These are phyloP conservation scores for Eupithecia vulgata DNA, from an alignment of 2,888 invertebrate genomes.

Conservation along the genomic window DNA sequence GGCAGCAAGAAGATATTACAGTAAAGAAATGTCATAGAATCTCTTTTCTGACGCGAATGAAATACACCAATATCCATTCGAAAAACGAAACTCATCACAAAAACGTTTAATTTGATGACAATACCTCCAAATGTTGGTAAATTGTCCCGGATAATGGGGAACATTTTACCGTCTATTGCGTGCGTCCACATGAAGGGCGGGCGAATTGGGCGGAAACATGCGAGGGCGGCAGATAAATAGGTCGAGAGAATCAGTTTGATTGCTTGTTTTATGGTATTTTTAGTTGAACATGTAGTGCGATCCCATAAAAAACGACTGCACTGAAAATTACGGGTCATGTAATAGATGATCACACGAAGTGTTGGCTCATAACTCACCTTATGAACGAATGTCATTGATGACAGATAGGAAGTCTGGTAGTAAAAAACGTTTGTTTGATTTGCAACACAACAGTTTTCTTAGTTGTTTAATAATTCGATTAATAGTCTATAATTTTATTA, in stretches of 20 bases:
- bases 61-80: neutral
- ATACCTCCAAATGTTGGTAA: conserved; percentile 34
- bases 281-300: conserved; percentile 10
- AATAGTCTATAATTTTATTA: neutral
- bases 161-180: conserved; percentile 52
- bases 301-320: neutral
- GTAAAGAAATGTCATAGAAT: neutral
- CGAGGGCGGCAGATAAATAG: conserved; percentile 32
- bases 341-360: neutral
- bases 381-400: no score
- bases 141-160: conserved; percentile 38
- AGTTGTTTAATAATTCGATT: neutral
- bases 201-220: conserved; percentile 27
- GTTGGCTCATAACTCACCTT: no score
- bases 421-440: no score
- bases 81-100: conserved; percentile 27
- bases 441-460: neutral
- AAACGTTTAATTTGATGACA: conserved; percentile 38
- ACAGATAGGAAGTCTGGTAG: neutral
- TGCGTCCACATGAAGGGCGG: conserved; percentile 50
- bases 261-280: conserved; percentile 25
- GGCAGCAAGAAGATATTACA: neutral
- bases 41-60: neutral
- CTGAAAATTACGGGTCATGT: neutral
- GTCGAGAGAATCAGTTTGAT: conserved; percentile 28